Base-by-base conservation (phyloP, 2,113 vertebrate genomes). In the Junco hyemalis region DNA sequence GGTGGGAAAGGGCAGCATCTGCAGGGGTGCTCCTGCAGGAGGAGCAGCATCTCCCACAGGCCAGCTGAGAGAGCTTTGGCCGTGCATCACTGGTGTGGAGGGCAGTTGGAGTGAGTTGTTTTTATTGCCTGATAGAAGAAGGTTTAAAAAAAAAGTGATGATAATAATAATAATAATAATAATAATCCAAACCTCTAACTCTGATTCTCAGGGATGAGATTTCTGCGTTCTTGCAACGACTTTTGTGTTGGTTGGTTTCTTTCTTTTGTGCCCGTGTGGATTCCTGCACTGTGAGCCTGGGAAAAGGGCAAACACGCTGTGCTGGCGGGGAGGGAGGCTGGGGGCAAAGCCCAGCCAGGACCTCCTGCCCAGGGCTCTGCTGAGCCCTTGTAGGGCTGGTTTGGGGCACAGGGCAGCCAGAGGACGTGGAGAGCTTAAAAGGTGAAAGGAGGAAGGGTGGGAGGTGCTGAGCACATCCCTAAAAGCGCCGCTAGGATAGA, bases 171-270 rank as follows among this genome's bases (percentile, higher is more conserved):
- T n/a, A 38, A 31, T 54, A 22, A 31, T 64, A 89, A 31, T 64
- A 91, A 66, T 14, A 86, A 88, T 79, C 71, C 77, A 94, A 94
- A 95, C 96, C 81, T 96, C 96, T 93, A 95, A 95, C 92, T 97
- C 90, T 81, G 94, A 97, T 91, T 97, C 97, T 98, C 97, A 97
- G 98, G 97, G 97, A 97, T 80, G 94, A 97, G 94, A 95, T 95
- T 93, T 91, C 69, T 90, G 91, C 91, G 42, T 79, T 92, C 89
- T 83, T 57, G 66, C 81, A 64, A 71, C 2, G 77, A 68, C 36
- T 91, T 76, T 84, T 94, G 38, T 4, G 54, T 66, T 80, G 93
- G 77, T 42, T 13, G 25, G 18, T 50, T 86, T 78, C 40, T 86
- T 93, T 82, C 31, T 66, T 77, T 72, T 24, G 56, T 78, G 90